These are phyloP conservation scores for Azemiops feae DNA, from an alignment of 2,113 vertebrate genomes.

Conservation along the genomic window DNA sequence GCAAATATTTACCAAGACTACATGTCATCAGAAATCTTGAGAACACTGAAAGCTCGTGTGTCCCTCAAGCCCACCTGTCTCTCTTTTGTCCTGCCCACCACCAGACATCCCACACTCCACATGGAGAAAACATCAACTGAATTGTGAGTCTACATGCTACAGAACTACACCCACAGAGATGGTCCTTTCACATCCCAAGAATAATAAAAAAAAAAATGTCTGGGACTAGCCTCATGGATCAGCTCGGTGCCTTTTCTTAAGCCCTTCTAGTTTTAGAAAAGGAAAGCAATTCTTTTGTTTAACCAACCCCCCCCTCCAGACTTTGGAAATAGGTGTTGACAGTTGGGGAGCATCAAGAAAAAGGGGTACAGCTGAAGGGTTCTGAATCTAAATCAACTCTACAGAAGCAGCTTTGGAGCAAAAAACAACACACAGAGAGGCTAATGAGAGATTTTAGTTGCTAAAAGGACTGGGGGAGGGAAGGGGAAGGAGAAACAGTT, in stretches of 20 bases:
- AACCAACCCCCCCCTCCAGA: neutral
- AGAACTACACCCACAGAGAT: neutral
- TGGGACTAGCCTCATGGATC: neutral
- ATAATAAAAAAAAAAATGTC: neutral
- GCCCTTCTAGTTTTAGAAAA: neutral
- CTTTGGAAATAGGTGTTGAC: neutral
- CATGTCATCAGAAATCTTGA: neutral
- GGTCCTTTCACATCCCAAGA: neutral
- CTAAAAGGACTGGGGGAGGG: accelerated
- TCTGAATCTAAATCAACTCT: neutral
- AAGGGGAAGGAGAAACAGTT: conserved; percentile 39
- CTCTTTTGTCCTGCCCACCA: neutral
- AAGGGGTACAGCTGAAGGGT: neutral
- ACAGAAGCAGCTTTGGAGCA: neutral
- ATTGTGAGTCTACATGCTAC: neutral
- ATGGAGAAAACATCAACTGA: neutral
- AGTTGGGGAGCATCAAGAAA: neutral
- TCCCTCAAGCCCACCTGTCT: neutral
- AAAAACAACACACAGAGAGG: neutral
- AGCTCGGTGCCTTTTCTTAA: neutral
- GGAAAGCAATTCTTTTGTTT: neutral
- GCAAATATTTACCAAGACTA: neutral
- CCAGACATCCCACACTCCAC: conserved; percentile 1
- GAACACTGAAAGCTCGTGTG: neutral
- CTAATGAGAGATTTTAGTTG: neutral